These are phyloP conservation scores for Asobara japonica DNA, from an alignment of 1,140 invertebrate genomes.

Conservation along the genomic window DNA sequence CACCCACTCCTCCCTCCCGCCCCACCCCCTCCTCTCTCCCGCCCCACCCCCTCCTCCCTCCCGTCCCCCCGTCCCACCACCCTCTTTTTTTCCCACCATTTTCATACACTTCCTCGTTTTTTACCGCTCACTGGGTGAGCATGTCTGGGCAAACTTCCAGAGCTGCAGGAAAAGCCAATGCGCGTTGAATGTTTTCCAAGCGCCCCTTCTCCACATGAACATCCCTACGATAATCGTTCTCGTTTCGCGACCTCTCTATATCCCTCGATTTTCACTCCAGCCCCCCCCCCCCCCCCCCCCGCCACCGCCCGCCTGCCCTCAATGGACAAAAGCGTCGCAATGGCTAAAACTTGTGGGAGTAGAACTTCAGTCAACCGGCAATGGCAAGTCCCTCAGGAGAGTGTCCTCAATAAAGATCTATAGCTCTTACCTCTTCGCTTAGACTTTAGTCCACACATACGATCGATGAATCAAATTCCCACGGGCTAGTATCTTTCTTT, in stretches of 20 bases:
- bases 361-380: constrained; percentile 35
- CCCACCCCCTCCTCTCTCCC: background rate
- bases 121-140: background rate
- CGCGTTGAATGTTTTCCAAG: constrained; percentile 56
- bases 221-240: constrained; percentile 50
- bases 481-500: constrained; percentile 10
- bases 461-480: constrained; percentile 42
- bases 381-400: constrained; percentile 43
- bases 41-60: constrained; percentile 28
- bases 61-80: no score
- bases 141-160: constrained; percentile 18
- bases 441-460: constrained; percentile 26
- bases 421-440: constrained; percentile 51
- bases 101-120: constrained; percentile 3
- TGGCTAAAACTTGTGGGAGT: background rate
- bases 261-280: background rate
- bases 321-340: constrained; percentile 24
- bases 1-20: no score
- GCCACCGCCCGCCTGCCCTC: no score
- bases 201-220: constrained; percentile 13
- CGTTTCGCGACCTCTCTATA: constrained; percentile 37
- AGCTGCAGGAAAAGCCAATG: constrained; percentile 42
- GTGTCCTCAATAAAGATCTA: constrained; percentile 55
- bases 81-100: constrained; percentile 22
- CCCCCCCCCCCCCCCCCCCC: no score